These are phyloP conservation scores for Opisthograptis luteolata DNA, from an alignment of 2,888 invertebrate species.

Conservation along the genomic window DNA sequence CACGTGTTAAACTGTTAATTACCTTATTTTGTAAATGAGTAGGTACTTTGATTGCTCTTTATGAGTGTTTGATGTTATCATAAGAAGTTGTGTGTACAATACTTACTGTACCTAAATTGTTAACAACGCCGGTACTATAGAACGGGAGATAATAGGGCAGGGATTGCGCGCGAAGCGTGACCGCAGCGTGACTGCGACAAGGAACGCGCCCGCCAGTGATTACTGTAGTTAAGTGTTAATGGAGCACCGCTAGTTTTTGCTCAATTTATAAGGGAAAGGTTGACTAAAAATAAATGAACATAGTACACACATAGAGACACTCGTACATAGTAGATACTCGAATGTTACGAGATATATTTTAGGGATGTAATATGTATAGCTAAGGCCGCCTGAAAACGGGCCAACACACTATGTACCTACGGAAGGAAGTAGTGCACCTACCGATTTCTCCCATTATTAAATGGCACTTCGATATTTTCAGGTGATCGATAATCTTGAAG, in stretches of 20 bases:
- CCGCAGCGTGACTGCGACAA: constrained; percentile 57
- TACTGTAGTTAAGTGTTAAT: constrained; percentile 50
- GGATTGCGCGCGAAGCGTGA: constrained; percentile 55
- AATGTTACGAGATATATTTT: too few relatives aligned
- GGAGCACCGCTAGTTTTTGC: constrained; percentile 41
- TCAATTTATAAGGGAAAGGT: constrained; percentile 25
- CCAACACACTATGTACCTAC: too few relatives aligned
- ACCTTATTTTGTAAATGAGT: neutral
- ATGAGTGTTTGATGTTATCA: constrained; percentile 17
- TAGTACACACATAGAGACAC: too few relatives aligned
- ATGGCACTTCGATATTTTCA: constrained; percentile 35
- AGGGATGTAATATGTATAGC: too few relatives aligned
- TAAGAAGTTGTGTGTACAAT: constrained; percentile 34
- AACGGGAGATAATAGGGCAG: constrained; percentile 69
- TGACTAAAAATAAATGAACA: too few relatives aligned
- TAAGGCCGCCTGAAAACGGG: too few relatives aligned
- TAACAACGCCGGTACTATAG: constrained; percentile 41
- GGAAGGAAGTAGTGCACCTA: neutral
- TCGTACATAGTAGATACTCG: too few relatives aligned
- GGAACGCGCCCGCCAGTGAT: constrained; percentile 48
- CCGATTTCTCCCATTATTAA: neutral
- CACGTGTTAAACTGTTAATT: neutral
- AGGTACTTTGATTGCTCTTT: constrained; percentile 7
- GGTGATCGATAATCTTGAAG: constrained; percentile 71
- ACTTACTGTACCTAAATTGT: constrained; percentile 43